These are phyloP conservation scores for Dipus sagitta DNA, from an alignment of 2,797 vertebrate species.

Conservation along the genomic window DNA sequence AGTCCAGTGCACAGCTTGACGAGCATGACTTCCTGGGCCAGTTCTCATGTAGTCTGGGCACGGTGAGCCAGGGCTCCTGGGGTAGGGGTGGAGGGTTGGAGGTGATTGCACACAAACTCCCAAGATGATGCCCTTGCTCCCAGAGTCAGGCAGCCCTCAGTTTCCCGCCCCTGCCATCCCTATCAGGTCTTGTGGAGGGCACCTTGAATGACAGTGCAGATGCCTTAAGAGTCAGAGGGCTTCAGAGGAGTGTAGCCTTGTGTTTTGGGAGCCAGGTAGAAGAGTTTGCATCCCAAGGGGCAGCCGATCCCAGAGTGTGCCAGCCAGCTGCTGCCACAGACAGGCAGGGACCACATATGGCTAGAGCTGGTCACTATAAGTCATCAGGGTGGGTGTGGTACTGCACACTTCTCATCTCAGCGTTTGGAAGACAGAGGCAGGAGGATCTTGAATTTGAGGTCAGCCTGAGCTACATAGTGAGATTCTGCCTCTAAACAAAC, in stretches of 20 bases:
- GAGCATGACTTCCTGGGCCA: conserved; percentile 99
- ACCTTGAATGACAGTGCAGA: background rate
- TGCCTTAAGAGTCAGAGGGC: background rate
- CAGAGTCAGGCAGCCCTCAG: background rate
- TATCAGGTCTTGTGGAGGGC: background rate
- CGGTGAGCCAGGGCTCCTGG: conserved; percentile 86
- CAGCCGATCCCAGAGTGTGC: background rate
- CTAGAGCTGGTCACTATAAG: background rate
- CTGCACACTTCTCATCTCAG: background rate
- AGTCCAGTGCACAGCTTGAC: conserved; percentile 95
- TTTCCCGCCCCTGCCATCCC: background rate
- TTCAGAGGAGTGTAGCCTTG: no score
- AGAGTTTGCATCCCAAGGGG: background rate
- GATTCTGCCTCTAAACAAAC: background rate
- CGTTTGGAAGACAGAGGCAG: background rate
- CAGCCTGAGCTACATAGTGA: background rate
- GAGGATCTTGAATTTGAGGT: background rate
- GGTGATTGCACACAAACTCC: fast-evolving
- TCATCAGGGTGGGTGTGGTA: background rate
- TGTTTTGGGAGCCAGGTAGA: background rate
- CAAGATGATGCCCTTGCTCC: background rate
- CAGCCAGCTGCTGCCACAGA: background rate
- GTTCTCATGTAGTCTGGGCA: conserved; percentile 95
- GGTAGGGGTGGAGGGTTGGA: background rate
- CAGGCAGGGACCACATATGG: background rate